Evolutionary conservation across 2,113 vertebrate species (phyloP), one percentile per base, ranked within the genome.

Genomic region (Psettodes erumei): DNA sequence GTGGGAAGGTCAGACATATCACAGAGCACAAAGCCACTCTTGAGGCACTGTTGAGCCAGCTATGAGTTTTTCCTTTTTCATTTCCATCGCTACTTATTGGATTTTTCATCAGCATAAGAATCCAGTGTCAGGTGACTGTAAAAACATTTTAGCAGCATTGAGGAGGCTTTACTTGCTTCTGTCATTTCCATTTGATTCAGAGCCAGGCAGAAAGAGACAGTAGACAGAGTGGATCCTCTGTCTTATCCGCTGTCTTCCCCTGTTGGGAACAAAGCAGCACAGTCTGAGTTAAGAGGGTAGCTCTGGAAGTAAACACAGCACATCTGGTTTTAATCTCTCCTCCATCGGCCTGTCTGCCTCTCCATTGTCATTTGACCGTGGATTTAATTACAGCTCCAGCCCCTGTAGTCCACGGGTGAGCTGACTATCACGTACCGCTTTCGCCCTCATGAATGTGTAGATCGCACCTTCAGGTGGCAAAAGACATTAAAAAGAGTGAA

Each of bases 261-360:
- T 15, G 23, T 11, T 48, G 18, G 71, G 69, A 75, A 58, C 58
- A 58, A 60, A 62, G 25, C 53, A 35, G 18, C 19, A 5, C 16
- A 37, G 18, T 56, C 19, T n/a, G 68, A 55, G 30, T 25, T 38
- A 32, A 37, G 35, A 61, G 37, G 54, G 19, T 18, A n/a, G 45
- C 30, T 38, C 27, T 82, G 63, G 71, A 62, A 8, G 3, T 51
- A 56, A 77, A 58, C 19, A 42, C 60, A 27, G 18, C 32, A 85
- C 86, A 88, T 88, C 82, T 88, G 86, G 47, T 77, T 80, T 67
- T 65, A 48, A 83, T 79, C 59, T 63, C 54, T 71, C 32, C 19
- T 33, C n/a, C 40, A 55, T 28, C 12, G 0, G 35, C 45, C 58
- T 43, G 19, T 50, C 75, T 61, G 56, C 28, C 65, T 35, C 43